phyloP scores from a whole-genome alignment of 2,113 vertebrate genomes.

The Crotophaga sulcirostris region DNA sequence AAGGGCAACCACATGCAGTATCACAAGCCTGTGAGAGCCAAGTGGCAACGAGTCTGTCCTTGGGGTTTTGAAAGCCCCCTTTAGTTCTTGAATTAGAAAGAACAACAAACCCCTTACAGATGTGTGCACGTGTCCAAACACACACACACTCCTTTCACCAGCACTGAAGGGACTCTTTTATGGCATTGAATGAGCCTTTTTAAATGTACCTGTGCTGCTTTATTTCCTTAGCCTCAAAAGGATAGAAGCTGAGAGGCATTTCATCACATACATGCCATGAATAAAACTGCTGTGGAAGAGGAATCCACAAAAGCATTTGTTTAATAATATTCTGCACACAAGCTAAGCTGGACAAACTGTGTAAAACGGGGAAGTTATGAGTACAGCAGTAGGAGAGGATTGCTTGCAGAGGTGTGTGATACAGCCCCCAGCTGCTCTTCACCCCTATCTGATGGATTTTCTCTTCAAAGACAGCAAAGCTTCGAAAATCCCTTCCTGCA shows the following conservation, averaged over 20 bases:
- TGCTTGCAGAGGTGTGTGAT: neutral
- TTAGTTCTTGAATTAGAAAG: neutral
- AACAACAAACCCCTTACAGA: neutral
- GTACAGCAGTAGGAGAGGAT: neutral
- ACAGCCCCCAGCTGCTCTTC: neutral
- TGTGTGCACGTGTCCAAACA: fast-evolving
- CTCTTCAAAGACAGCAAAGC: neutral
- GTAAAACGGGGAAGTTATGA: neutral
- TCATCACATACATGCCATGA: neutral
- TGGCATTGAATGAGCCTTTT: neutral
- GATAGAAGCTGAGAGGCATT: neutral
- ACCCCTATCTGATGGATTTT: neutral
- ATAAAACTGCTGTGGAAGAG: neutral
- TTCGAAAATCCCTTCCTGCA: neutral
- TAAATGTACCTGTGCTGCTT: neutral
- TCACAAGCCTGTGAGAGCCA: neutral
- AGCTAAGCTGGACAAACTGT: neutral
- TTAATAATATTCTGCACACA: neutral
- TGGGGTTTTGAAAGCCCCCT: neutral
- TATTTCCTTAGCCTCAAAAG: neutral
- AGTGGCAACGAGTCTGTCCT: neutral
- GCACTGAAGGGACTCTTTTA: neutral
- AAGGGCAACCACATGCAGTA: neutral
- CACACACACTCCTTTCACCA: neutral
- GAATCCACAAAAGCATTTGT: neutral